These are phyloP conservation scores for Solea solea DNA, from an alignment of 2,113 vertebrate genomes.

Conservation along the genomic window DNA sequence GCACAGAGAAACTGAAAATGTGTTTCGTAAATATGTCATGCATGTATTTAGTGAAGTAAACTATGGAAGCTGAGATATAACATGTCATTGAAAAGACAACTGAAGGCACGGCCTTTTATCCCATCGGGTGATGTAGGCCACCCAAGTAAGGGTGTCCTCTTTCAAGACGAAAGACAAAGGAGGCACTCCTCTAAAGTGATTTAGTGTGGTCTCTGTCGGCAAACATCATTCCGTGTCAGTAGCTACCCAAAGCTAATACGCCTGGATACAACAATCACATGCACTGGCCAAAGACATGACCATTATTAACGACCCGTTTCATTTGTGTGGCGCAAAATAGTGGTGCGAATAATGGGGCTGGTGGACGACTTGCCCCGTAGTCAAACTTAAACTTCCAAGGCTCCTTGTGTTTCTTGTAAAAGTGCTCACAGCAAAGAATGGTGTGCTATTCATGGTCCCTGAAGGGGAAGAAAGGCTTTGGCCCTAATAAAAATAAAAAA, in stretches of 20 bases:
- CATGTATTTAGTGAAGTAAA: not conserved
- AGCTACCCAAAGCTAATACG: slow-evolving; percentile 76
- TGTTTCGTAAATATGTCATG: not conserved
- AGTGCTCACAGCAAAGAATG: slow-evolving; percentile 49
- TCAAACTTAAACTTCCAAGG: slow-evolving; percentile 60
- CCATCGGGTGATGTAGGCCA: slow-evolving; percentile 44
- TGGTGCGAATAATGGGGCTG: slow-evolving; percentile 18
- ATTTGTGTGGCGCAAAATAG: slow-evolving; percentile 46
- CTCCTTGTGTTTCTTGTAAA: slow-evolving; percentile 62
- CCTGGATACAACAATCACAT: slow-evolving; percentile 70
- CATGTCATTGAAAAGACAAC: no score
- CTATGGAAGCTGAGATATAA: not conserved
- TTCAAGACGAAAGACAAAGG: slow-evolving; percentile 53
- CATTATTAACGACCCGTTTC: slow-evolving; percentile 79
- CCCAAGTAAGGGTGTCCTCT: slow-evolving; percentile 46
- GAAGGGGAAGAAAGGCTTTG: slow-evolving; percentile 49
- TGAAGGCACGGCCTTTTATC: slow-evolving; percentile 4
- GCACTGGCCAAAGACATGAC: slow-evolving; percentile 70
- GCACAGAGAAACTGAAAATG: slow-evolving; percentile 13
- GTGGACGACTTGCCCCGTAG: slow-evolving; percentile 56
- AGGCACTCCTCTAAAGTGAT: slow-evolving; percentile 68
- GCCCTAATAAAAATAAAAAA: slow-evolving; percentile 71
- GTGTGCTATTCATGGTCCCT: slow-evolving; percentile 72
- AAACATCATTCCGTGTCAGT: slow-evolving; percentile 81
- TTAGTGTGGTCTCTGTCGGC: slow-evolving; percentile 74